These are phyloP conservation scores for Seira ritae DNA, from an alignment of 2,888 invertebrate genomes.

Conservation along the genomic window DNA sequence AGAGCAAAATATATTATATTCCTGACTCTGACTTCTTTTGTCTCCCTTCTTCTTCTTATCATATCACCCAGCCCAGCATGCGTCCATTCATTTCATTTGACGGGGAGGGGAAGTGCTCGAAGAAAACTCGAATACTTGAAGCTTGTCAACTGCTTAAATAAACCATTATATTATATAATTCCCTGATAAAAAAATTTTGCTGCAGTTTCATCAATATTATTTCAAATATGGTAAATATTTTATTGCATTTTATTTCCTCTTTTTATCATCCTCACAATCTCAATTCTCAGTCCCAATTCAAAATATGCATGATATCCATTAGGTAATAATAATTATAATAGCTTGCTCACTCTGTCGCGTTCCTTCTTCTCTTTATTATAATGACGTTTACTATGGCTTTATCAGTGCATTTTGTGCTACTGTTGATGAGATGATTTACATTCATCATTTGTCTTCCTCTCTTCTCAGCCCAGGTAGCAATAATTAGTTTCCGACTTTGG, in stretches of 20 bases:
- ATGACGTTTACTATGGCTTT: not conserved
- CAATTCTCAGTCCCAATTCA: not conserved
- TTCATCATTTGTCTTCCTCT: not conserved
- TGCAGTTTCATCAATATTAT: not conserved
- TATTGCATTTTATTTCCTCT: not conserved
- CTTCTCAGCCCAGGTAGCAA: not conserved
- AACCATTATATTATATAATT: not conserved
- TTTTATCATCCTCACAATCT: not conserved
- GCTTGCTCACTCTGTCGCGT: not conserved
- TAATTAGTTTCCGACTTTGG: not conserved
- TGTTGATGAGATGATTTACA: not conserved
- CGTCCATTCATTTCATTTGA: not conserved
- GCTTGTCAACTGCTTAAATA: not conserved
- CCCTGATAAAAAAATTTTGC: not conserved
- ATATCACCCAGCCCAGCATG: not conserved
- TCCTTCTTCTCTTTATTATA: not conserved
- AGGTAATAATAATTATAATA: too few species aligned
- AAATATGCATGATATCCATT: not conserved
- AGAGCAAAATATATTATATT: not conserved
- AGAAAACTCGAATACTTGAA: too few species aligned
- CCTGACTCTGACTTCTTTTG: slow-evolving; percentile 9
- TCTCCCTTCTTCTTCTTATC: not conserved
- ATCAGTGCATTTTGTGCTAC: not conserved
- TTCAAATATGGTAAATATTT: not conserved
- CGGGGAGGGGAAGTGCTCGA: too few species aligned